phyloP scores from a whole-genome alignment of 2,113 vertebrate genomes.

The Anas platyrhynchos region DNA sequence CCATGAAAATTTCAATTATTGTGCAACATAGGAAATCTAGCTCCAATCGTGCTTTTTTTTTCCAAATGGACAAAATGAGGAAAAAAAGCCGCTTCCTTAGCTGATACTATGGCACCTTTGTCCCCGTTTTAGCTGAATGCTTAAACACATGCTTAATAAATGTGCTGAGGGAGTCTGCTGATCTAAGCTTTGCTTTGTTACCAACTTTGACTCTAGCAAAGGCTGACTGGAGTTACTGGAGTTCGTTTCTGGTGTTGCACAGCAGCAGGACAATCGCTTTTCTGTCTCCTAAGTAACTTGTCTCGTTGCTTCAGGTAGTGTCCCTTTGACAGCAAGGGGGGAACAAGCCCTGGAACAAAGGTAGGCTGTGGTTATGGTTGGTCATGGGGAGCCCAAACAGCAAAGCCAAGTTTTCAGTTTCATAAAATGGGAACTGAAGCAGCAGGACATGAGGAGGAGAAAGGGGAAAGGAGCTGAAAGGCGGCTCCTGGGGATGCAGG shows the following conservation, averaged over 20 bases:
- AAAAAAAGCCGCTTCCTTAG: neutral
- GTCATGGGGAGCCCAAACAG: neutral
- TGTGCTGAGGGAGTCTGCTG: neutral
- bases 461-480: neutral
- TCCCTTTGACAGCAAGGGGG: neutral
- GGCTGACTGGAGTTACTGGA: neutral
- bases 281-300: neutral
- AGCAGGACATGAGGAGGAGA: neutral
- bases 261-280: neutral
- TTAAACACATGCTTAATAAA: neutral
- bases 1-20: slow-evolving; percentile 37
- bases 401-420: neutral
- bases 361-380: neutral
- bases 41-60: slow-evolving; percentile 16
- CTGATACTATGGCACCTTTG: neutral
- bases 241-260: neutral
- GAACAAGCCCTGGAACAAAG: neutral
- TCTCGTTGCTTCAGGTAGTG: neutral
- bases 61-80: neutral
- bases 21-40: neutral
- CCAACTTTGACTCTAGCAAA: neutral
- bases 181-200: neutral
- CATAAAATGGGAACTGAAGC: neutral
- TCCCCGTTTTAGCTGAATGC: neutral
- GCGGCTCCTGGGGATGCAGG: neutral